Conservation (phyloP, 2,113 vertebrate genomes). For the Paracanthobrama guichenoti region DNA sequence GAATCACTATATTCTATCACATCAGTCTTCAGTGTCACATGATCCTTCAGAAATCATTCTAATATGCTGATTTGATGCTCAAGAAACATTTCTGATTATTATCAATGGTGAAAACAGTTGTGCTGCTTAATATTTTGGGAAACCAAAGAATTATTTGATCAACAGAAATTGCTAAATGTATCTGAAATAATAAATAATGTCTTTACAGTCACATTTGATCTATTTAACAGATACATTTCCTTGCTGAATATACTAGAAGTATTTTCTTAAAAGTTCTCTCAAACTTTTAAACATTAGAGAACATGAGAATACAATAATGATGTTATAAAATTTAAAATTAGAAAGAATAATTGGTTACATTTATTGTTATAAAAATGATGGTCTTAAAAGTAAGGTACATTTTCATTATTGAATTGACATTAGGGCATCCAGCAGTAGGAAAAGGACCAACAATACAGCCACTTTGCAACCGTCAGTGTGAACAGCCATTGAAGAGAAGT, state of each 20-base stretch:
- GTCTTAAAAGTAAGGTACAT: not conserved
- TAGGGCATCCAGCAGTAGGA: not conserved
- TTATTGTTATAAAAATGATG: not conserved
- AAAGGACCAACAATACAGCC: not conserved
- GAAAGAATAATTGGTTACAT: not conserved
- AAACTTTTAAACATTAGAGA: not conserved
- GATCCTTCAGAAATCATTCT: not conserved
- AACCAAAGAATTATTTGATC: not conserved
- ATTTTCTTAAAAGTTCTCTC: too few relatives aligned
- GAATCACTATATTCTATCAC: too few relatives aligned
- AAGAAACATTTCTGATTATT: not conserved
- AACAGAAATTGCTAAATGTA: not conserved
- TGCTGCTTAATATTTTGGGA: not conserved
- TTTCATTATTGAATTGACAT: not conserved
- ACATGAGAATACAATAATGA: not conserved
- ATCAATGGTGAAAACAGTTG: not conserved
- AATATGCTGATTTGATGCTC: not conserved
- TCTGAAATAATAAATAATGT: not conserved
- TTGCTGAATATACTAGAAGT: not conserved
- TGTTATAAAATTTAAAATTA: not conserved
- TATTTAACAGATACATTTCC: not conserved
- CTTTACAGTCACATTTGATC: not conserved
- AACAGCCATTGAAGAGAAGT: not conserved
- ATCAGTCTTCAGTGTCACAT: not conserved
- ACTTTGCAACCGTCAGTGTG: not conserved